Evolutionary conservation across 2,888 invertebrate species (phyloP).

Genomic region (Empis livida): DNA sequence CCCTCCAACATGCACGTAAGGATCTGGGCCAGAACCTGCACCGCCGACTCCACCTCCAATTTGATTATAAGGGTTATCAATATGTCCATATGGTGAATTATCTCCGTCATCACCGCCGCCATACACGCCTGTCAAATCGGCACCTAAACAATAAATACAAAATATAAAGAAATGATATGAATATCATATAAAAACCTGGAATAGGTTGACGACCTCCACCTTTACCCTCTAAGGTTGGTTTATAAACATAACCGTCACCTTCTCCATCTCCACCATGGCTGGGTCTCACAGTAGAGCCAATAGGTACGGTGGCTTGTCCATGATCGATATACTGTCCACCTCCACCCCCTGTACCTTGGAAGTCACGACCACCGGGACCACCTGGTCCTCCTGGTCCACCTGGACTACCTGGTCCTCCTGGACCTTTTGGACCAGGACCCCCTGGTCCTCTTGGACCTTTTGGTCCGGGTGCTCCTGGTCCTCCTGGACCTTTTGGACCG

Average conservation of each 20-base stretch:
- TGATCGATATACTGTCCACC: not conserved
- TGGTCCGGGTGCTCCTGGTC: slow-evolving; percentile 6
- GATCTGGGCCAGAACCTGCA: slow-evolving; percentile 13
- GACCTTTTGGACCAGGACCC: slow-evolving; percentile 8
- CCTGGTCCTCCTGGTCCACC: slow-evolving; percentile 6
- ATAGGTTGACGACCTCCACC: not conserved
- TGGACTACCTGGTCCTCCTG: slow-evolving; percentile 6
- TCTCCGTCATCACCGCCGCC: not conserved
- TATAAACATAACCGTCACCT: not conserved
- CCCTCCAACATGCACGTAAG: slow-evolving; percentile 9
- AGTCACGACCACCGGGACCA: slow-evolving; percentile 2
- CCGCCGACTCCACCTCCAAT: slow-evolving; percentile 18
- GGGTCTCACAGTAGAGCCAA: too few relatives aligned
- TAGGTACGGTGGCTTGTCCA: too few relatives aligned
- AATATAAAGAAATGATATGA: slow-evolving; percentile 2
- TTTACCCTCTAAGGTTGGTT: not conserved
- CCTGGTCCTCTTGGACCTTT: slow-evolving; percentile 1
- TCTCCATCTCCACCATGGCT: too few relatives aligned
- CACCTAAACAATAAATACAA: slow-evolving; percentile 17
- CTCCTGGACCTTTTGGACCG: slow-evolving; percentile 6
- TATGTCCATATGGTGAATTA: slow-evolving; percentile 10
- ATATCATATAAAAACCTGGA: not conserved
- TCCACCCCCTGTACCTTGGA: slow-evolving; percentile 5
- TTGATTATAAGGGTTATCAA: slow-evolving; percentile 19
- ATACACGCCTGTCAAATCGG: slow-evolving; percentile 8